Evolutionary conservation across 1,140 invertebrate genomes (phyloP).

Genomic region (Zophobas atratus): DNA sequence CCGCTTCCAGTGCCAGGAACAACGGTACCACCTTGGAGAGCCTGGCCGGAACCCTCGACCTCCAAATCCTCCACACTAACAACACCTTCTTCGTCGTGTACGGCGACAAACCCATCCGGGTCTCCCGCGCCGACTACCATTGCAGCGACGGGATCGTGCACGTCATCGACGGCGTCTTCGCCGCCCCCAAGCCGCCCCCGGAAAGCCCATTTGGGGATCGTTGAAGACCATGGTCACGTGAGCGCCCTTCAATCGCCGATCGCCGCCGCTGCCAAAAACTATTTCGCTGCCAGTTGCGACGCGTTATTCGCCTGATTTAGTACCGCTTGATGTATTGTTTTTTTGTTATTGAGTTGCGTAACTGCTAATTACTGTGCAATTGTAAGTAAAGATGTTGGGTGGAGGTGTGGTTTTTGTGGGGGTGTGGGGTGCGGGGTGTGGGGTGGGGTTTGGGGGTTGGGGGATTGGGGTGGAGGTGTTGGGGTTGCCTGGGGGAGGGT

Average conservation of each 20-base stretch:
- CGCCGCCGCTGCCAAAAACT: not conserved
- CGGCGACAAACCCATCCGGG: slow-evolving; percentile 44
- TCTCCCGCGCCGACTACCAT: slow-evolving; percentile 51
- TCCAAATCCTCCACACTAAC: slow-evolving; percentile 14
- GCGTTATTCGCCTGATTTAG: not conserved
- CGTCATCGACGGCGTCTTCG: slow-evolving; percentile 45
- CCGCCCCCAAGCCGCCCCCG: not conserved
- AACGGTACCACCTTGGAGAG: slow-evolving; percentile 13
- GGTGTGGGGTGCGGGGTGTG: too few species aligned
- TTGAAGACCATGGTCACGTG: slow-evolving; percentile 20
- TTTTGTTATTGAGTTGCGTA: not conserved
- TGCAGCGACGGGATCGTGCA: slow-evolving; percentile 58
- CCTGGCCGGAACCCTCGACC: slow-evolving; percentile 7
- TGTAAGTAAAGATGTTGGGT: too few species aligned
- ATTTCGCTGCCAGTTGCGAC: not conserved
- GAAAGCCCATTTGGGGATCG: not conserved
- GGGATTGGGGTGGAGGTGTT: too few species aligned
- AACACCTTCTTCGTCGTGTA: slow-evolving; percentile 46
- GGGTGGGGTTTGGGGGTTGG: too few species aligned
- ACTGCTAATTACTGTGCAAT: not conserved
- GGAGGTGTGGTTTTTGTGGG: too few species aligned
- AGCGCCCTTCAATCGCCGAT: not conserved
- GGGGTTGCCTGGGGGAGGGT: too few species aligned
- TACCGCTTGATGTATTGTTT: not conserved
- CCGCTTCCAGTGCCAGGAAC: not conserved